Percentiles rank a stretch among this genome's conserved stretches.
Conservation (phyloP, 1,140 invertebrate genomes). For the Drosophila pectinifera region DNA sequence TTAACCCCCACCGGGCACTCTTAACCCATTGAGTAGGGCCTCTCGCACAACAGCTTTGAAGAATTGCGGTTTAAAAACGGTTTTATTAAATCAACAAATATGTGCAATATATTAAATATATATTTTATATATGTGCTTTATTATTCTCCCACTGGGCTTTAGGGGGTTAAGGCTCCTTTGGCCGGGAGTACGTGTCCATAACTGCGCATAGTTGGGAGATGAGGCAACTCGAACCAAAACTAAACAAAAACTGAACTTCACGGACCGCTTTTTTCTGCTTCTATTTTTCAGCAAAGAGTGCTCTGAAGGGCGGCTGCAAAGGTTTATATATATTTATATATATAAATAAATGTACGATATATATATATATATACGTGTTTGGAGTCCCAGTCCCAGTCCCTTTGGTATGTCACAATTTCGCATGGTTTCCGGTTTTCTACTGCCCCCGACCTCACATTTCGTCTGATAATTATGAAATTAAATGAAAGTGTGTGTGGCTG, state of each 20-base stretch:
- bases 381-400: background rate
- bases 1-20: background rate
- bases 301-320: conserved; percentile 8
- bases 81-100: background rate
- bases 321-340: conserved; percentile 3
- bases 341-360: background rate
- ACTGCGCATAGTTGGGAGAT: conserved; percentile 57
- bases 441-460: conserved; percentile 17
- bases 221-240: conserved; percentile 21
- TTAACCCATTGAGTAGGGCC: conserved; percentile 2
- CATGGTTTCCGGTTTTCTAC: conserved; percentile 12
- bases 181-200: conserved; percentile 59
- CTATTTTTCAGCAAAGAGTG: background rate
- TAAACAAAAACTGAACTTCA: conserved; percentile 44
- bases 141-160: background rate
- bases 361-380: background rate
- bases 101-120: background rate
- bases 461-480: conserved; percentile 60
- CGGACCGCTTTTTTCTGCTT: conserved; percentile 11
- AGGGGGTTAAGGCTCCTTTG: conserved; percentile 8
- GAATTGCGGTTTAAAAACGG: background rate
- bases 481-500: conserved; percentile 40
- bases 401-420: conserved; percentile 49
- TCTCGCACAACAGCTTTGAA: too few species aligned
- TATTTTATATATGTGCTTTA: background rate